phyloP scores from a whole-genome alignment of 2,113 vertebrate genomes.

The Excalfactoria chinensis region DNA sequence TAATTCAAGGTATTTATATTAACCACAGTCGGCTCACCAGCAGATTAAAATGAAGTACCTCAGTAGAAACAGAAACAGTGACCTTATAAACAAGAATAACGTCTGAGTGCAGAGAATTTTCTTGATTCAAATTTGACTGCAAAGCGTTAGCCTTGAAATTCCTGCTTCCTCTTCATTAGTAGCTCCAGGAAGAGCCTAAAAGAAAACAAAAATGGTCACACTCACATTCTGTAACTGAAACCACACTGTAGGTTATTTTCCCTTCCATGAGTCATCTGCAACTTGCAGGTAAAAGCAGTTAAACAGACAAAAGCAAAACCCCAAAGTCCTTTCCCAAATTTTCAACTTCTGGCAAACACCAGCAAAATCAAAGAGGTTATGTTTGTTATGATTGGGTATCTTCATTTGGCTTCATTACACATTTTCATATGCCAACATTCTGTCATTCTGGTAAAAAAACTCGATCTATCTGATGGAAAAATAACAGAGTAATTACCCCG shows the following conservation, averaged over 20 bases:
- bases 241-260: background rate
- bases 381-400: background rate
- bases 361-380: background rate
- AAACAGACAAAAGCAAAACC: background rate
- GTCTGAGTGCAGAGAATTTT: background rate
- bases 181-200: background rate
- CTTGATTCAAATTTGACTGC: background rate
- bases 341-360: background rate
- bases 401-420: conserved; percentile 5
- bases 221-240: background rate
- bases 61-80: background rate
- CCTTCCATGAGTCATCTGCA: background rate
- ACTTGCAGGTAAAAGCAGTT: background rate
- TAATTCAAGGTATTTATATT: background rate
- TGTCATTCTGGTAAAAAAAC: background rate
- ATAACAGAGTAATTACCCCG: background rate
- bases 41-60: background rate
- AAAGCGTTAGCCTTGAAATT: background rate
- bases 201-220: background rate
- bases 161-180: background rate
- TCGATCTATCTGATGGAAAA: background rate
- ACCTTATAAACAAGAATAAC: background rate
- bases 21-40: background rate
- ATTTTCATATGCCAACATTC: background rate
- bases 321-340: background rate